Evolutionary conservation across 2,797 vertebrate species (phyloP), one percentile per base, ranked within the genome.

Genomic region (Microctenopoma lineatum): DNA sequence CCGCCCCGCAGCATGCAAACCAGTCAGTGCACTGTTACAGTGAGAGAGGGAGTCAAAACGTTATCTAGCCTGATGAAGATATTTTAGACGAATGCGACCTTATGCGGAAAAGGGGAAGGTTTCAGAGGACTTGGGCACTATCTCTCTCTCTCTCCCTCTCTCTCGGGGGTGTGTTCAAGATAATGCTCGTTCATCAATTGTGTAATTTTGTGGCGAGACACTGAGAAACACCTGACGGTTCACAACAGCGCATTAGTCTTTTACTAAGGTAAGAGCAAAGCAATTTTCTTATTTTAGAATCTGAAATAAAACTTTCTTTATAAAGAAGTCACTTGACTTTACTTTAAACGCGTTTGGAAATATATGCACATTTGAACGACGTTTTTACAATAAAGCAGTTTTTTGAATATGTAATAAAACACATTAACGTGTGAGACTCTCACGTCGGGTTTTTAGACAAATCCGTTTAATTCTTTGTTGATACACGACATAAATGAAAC

Each of bases 251-350:
- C 46, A 54, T 75, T 64, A 41, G 36, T 71, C 64, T 59, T 51
- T 25, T 0, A 15, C 2, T 13, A 80, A 84, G 88, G 90, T 91
- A 79, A 89, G 83, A 38, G 0, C 16, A 26, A 21, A 53, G 8
- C 10, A 9, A 25, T 32, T 0, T 1, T 18, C 3, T 12, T 27
- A 2, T 46, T 61, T 56, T 18, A 52, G 0, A n/a, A 1, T 29
- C 4, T 27, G 3, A 14, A 13, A 13, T 11, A 8, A 34, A 1
- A 34, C 7, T 53, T 58, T 1, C 8, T 29, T 12, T 1, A 1
- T 10, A 44, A 48, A 21, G 0, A 46, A 41, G 0, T 34, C 0
- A 1, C 36, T 26, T 39, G 15, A 45, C 1, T 47, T 2, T 48
- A 18, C 10, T 38, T 6, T 38, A 15, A 60, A 29, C 4, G 16